A percentile compares a stretch with the other conserved stretches of the same genome.
phyloP scores from a whole-genome alignment of 2,113 vertebrate genomes.

The Gulo gulo region DNA sequence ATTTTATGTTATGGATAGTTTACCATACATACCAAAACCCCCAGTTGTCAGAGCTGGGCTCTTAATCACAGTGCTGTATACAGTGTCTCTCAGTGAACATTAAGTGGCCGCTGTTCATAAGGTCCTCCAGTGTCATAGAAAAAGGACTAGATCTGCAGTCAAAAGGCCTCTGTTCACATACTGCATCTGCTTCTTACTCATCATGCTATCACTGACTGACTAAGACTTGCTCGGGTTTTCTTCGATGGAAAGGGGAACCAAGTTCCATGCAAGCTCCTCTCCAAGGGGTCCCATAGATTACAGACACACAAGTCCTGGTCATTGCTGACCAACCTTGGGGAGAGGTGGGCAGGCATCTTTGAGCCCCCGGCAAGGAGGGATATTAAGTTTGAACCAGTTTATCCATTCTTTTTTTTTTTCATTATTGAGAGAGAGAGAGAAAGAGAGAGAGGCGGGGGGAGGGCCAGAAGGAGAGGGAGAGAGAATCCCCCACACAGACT shows the following conservation, averaged over 20 bases:
- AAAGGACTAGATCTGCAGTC: background rate
- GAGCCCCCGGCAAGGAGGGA: background rate
- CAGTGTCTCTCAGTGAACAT: background rate
- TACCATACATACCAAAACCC: background rate
- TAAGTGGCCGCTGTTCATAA: background rate
- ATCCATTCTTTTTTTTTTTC: background rate
- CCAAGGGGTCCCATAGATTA: background rate
- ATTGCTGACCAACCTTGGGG: background rate
- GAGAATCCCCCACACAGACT: background rate
- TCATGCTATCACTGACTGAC: background rate
- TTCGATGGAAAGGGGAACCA: background rate
- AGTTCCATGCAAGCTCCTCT: background rate
- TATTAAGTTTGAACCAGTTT: background rate
- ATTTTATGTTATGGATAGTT: background rate
- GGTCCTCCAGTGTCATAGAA: background rate
- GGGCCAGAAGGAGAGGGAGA: background rate
- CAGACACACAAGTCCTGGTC: background rate
- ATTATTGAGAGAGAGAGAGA: background rate
- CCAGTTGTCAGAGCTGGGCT: conserved; percentile 3
- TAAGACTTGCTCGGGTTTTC: conserved; percentile 27
- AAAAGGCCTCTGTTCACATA: conserved; percentile 23
- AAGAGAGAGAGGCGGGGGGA: background rate
- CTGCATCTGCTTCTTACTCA: conserved; percentile 33
- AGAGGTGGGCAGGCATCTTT: background rate
- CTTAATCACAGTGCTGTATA: background rate